phyloP scores from a whole-genome alignment of 2,113 vertebrate species.

The Probosciger aterrimus region DNA sequence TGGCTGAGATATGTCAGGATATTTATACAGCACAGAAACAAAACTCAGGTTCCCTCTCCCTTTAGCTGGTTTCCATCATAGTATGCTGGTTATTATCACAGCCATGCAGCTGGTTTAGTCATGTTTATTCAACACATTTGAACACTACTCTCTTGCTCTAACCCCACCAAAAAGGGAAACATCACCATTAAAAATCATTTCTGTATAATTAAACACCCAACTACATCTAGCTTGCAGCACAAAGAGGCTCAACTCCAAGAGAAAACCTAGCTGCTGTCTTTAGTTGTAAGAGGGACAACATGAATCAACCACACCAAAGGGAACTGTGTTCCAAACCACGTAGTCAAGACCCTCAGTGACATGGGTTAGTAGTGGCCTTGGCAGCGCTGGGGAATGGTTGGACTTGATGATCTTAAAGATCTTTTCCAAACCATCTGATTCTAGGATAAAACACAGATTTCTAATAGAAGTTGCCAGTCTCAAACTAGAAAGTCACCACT shows the following conservation, averaged over 20 bases:
- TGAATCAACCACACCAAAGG: not conserved
- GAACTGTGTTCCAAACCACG: not conserved
- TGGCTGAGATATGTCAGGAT: not conserved
- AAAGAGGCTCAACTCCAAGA: not conserved
- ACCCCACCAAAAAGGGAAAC: not conserved
- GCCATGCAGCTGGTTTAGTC: not conserved
- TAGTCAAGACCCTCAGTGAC: not conserved
- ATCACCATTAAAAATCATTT: not conserved
- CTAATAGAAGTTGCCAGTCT: not conserved
- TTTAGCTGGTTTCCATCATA: not conserved
- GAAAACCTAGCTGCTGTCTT: not conserved
- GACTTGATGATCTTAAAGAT: not conserved
- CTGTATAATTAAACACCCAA: not conserved
- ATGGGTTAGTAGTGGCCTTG: not conserved
- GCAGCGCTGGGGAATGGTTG: not conserved
- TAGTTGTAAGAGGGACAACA: not conserved
- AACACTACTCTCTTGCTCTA: not conserved
- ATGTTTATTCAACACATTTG: not conserved
- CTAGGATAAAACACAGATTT: not conserved
- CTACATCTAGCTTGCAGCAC: not conserved
- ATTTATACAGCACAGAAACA: not conserved
- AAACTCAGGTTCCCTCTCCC: not conserved
- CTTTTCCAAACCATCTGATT: not conserved
- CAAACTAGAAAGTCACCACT: not conserved
- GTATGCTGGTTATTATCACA: not conserved